Evolutionary conservation across 2,113 vertebrate genomes (phyloP).

Genomic region (Morone saxatilis): DNA sequence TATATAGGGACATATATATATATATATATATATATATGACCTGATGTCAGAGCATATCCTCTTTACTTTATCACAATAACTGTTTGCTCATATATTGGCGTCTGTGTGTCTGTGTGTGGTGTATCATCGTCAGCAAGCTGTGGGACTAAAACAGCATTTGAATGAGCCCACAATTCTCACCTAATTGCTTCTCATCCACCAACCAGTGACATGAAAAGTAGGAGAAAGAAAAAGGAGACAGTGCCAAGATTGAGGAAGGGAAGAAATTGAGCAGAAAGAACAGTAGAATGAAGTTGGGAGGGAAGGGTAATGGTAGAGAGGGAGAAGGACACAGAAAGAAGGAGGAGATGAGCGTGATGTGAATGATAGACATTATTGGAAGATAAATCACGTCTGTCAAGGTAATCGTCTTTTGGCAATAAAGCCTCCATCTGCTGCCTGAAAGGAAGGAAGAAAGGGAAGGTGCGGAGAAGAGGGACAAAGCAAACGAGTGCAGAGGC

Average conservation of each 20-base stretch:
- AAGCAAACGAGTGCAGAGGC: background rate
- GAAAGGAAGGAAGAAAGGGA: conserved; percentile 8
- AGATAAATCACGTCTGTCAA: conserved; percentile 68
- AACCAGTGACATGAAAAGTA: conserved; percentile 39
- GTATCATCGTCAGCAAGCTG: conserved; percentile 13
- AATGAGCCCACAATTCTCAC: conserved; percentile 47
- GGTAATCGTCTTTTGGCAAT: conserved; percentile 68
- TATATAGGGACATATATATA: too few species aligned
- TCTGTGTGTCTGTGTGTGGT: background rate
- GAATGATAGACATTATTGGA: conserved; percentile 65
- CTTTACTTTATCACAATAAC: conserved; percentile 50
- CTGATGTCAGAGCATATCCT: conserved; percentile 33
- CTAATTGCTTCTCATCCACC: conserved; percentile 58
- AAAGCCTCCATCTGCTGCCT: conserved; percentile 46
- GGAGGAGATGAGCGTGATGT: conserved; percentile 59
- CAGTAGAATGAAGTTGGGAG: conserved; percentile 15
- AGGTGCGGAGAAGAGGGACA: background rate
- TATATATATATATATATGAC: conserved; percentile 14
- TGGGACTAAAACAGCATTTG: conserved; percentile 20
- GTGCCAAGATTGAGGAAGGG: conserved; percentile 14
- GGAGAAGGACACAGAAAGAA: conserved; percentile 48
- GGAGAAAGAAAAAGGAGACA: conserved; percentile 15
- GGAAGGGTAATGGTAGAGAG: conserved; percentile 52
- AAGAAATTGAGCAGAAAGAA: conserved; percentile 51
- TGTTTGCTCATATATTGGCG: conserved; percentile 33